phyloP scores from a whole-genome alignment of 35 echinoderm and acorn worm species.

The Lytechinus pictus region DNA sequence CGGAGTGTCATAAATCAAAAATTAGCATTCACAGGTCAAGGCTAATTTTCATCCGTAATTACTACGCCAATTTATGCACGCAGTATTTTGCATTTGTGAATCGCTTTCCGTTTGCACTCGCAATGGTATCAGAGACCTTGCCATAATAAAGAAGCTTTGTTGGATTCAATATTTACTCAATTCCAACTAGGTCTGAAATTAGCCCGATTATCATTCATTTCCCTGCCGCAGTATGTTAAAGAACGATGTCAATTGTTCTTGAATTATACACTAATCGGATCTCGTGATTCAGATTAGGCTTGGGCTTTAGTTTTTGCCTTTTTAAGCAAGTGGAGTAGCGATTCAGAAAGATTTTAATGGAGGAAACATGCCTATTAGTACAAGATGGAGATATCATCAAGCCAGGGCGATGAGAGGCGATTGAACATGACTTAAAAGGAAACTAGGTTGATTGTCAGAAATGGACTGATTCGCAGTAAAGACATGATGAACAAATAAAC shows the following conservation, averaged over 20 bases:
- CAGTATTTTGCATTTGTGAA: not conserved
- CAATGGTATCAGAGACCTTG: not conserved
- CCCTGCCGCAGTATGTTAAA: not conserved
- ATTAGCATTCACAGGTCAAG: not conserved
- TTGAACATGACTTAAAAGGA: not conserved
- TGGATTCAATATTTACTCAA: conserved; percentile 14
- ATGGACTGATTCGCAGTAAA: not conserved
- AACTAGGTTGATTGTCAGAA: not conserved
- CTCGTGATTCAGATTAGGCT: not conserved
- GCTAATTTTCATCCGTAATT: not conserved
- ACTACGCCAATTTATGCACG: not conserved
- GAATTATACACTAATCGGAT: not conserved
- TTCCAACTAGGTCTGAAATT: not conserved
- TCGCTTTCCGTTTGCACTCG: not conserved
- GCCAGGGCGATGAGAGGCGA: not conserved
- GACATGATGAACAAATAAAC: not conserved
- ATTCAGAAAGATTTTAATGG: not conserved
- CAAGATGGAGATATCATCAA: not conserved
- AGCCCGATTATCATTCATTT: not conserved
- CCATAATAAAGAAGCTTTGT: not conserved
- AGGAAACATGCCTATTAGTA: not conserved
- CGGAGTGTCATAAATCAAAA: not conserved
- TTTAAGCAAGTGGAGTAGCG: not conserved
- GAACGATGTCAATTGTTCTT: conserved; percentile 4
- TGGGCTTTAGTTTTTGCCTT: not conserved